These are phyloP conservation scores for Eulemur rufifrons DNA, from an alignment of 2,113 vertebrate genomes.

Conservation along the genomic window DNA sequence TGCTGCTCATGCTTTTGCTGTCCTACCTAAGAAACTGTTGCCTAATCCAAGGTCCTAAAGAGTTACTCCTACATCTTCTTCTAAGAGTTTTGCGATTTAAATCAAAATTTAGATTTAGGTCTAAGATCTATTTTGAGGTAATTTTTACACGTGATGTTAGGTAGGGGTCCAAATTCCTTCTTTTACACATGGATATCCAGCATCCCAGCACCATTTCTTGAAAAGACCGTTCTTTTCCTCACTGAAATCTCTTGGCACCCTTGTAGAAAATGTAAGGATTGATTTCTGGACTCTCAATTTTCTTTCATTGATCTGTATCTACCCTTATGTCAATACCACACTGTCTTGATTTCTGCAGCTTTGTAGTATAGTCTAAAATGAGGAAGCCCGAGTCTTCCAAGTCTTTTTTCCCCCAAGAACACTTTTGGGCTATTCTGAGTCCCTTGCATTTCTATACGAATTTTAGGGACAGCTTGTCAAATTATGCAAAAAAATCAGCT, in stretches of 20 bases:
- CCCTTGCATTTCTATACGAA: background rate
- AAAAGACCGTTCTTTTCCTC: background rate
- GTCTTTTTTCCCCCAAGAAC: background rate
- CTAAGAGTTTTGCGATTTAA: background rate
- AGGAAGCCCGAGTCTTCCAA: background rate
- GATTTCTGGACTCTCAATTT: background rate
- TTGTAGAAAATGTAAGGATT: background rate
- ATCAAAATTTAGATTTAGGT: background rate
- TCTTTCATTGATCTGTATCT: background rate
- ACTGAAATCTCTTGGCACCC: background rate
- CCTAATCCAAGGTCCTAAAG: background rate
- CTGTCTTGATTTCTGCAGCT: background rate
- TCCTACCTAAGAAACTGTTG: background rate
- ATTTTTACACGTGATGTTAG: background rate
- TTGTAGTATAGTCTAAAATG: background rate
- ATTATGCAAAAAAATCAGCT: background rate
- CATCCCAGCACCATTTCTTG: background rate
- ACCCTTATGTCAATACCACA: background rate
- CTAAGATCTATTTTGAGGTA: background rate
- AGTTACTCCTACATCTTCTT: background rate
- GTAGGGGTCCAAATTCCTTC: background rate
- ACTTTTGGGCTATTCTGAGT: background rate
- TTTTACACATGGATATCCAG: background rate
- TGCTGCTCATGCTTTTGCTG: background rate
- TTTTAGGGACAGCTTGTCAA: background rate